Base-by-base conservation (phyloP, 2,797 vertebrate genomes). In the Neostethus bicornis region DNA sequence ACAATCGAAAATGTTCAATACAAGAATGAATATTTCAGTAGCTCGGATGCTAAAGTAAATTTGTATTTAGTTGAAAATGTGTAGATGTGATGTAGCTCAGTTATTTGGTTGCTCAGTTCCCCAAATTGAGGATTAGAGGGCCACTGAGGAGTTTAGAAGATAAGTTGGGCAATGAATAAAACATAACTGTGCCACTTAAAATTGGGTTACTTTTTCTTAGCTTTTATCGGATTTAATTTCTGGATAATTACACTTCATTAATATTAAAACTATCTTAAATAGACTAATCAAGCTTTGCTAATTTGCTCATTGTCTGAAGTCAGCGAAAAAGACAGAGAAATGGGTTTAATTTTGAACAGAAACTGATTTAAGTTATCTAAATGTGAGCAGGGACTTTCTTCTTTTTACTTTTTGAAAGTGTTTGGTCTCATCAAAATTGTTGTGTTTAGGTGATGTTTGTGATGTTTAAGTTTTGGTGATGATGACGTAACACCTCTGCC, bases 181-280 rank as follows among this genome's bases (percentile, higher is more conserved):
- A 38, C 45, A 67, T 39, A 45, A 37, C 45, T 44, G 26, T 57
- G 42, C 34, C 5, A 2, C 19, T 55, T n/a, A 47, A 45, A 29
- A 63, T 0, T 2, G 5, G 16, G 5, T 48, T 62, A 21, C 23
- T 48, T 45, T 63, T 44, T 64, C 25, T 1, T 43, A 47, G 55
- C 35, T 64, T 67, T 39, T 44, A 46, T 58, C 32, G 28, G 3
- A 4, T 37, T n/a, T 51, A 60, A 57, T 75, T 52, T 48, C 11
- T 21, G 39, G n/a, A 62, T 63, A 53, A 68, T 56, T 60, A 37
- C 14, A 19, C 21, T 21, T 55, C 37, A 61, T 70, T 35, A 51
- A 49, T 34, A 54, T 21, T 17, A 34, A 34, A 53, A 48, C 7
- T 54, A 20, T 45, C 24, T 29, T 44, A 65, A 47, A 52, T 31